Percentiles rank a stretch among this genome's conserved stretches.
phyloP scores from a whole-genome alignment of 2,888 invertebrate species.

The Phortica magna region DNA sequence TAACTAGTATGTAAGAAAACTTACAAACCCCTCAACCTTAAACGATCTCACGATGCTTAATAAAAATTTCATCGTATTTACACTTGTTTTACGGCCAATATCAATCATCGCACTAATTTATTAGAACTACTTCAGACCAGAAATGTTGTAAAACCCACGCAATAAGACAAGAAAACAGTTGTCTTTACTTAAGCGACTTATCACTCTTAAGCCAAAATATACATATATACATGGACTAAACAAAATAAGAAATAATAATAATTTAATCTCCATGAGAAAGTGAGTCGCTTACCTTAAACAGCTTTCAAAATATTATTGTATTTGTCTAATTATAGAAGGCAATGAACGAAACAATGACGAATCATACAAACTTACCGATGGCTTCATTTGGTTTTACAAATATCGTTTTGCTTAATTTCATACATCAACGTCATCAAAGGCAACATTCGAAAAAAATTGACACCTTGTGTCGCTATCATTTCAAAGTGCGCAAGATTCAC shows the following conservation, averaged over 20 bases:
- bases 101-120: constrained; percentile 13
- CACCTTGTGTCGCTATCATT: constrained; percentile 43
- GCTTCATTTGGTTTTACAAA: not conserved
- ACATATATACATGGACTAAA: not conserved
- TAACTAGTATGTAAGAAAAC: not conserved
- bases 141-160: not conserved
- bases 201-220: not conserved
- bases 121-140: not conserved
- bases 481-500: not conserved
- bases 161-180: not conserved
- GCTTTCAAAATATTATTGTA: too few species aligned
- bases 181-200: not conserved
- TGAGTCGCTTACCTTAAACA: not conserved
- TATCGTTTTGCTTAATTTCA: constrained; percentile 22
- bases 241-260: not conserved
- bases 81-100: not conserved
- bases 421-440: constrained; percentile 53
- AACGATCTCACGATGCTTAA: constrained; percentile 18
- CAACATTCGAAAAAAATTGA: not conserved
- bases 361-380: not conserved
- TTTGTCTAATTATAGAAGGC: not conserved
- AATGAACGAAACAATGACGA: not conserved
- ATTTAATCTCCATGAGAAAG: not conserved
- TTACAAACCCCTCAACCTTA: not conserved
- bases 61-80: not conserved